A percentile compares a stretch with the other conserved stretches of the same genome.
phyloP scores from a whole-genome alignment of 2,888 invertebrate genomes.

The Melanargia galathea region DNA sequence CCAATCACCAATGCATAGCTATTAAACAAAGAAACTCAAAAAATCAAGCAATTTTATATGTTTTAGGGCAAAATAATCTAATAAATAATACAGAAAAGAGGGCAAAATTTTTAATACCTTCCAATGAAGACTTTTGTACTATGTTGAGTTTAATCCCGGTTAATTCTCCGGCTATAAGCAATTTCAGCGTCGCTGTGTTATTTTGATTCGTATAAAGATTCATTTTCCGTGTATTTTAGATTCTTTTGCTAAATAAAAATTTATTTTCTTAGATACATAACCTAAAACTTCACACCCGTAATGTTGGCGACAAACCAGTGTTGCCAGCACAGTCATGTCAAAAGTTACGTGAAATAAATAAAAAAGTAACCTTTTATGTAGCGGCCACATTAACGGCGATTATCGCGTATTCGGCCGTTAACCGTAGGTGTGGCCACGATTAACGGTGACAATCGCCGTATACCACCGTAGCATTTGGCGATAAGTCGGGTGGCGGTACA shows the following conservation, averaged over 20 bases:
- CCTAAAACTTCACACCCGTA: constrained; percentile 30
- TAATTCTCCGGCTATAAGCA: constrained; percentile 86
- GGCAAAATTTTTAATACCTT: constrained; percentile 73
- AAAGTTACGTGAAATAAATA: no score
- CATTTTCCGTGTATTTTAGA: constrained; percentile 74
- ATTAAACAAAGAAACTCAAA: neutral
- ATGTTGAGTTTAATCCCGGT: constrained; percentile 82
- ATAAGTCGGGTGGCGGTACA: no score
- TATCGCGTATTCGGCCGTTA: no score
- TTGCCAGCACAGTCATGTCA: no score
- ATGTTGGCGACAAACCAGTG: constrained; percentile 21
- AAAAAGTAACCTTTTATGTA: no score
- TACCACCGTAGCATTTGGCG: no score
- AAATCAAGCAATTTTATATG: neutral
- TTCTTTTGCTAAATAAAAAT: constrained; percentile 29
- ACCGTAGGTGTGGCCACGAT: no score
- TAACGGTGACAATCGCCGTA: no score
- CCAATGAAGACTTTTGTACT: constrained; percentile 82
- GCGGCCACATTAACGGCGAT: no score
- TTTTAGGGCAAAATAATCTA: constrained; percentile 28
- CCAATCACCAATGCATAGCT: neutral
- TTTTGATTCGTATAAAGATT: constrained; percentile 88
- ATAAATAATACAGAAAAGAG: constrained; percentile 26
- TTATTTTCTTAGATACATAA: constrained; percentile 29
- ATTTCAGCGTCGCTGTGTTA: constrained; percentile 89